Evolutionary conservation across 2,888 invertebrate species (phyloP), one percentile per base, ranked within the genome.

Genomic region (Yponomeuta cagnagella): DNA sequence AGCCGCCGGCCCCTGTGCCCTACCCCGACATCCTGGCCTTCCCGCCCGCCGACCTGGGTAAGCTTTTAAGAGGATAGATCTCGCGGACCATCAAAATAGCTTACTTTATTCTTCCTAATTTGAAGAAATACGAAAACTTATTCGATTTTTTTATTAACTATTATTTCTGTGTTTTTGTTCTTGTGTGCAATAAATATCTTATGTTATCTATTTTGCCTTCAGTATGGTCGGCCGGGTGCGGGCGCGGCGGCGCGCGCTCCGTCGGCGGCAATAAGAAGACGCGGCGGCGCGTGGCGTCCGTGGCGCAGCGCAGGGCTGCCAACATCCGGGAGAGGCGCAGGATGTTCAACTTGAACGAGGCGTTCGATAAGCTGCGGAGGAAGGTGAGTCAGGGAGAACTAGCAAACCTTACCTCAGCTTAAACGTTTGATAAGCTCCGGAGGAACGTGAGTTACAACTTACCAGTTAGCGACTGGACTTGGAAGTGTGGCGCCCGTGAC

Each of bases 271-370:
- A 93, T 69, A 97, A 97, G 84, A 98, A 98, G 83, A 95, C 97
- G 2, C 93, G 98, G 8, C 94, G 98, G 3, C 94, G 98, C 43
- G 97, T 98, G 4, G 98, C 98, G 0, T 97, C 98, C 0, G 94
- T 98, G 79, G 97, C 97, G 0, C 98, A 98, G 84, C 93, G 98
- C 58, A 93, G 98, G 70, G 98, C 98, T 0, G 98, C 98, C 43
- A 98, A 98, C 87, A 98, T 98, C 74, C 94, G 98, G 3, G 98
- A 99, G 86, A 93, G 98, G 70, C 93, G 98, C 33, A 93, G 98
- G 74, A 98, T 99, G 98, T 98, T 97, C 85, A 98, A 98, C 87
- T 92, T 98, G 74, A 99, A 98, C 84, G 98, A 98, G 74, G 98
- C 98, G 1, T 99, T 99, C 80, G 98, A 98, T 83, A 97, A 97